Conservation (phyloP, 2,113 vertebrate species). For the Pterocles gutturalis region DNA sequence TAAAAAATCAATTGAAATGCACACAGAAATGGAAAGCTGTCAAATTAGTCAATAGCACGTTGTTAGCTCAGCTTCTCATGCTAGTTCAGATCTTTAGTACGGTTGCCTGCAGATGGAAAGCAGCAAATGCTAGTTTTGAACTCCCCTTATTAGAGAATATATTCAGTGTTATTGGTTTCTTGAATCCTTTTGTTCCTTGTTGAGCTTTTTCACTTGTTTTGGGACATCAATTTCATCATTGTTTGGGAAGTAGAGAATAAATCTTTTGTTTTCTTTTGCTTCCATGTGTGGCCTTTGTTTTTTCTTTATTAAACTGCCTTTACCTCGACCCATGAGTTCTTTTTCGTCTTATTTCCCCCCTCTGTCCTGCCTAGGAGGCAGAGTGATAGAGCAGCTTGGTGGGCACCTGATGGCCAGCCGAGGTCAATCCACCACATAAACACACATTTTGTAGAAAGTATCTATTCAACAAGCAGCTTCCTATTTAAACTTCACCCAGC, state of each 20-base stretch:
- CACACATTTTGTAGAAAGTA: not conserved
- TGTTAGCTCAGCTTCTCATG: constrained; percentile 29
- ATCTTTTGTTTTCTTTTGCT: not conserved
- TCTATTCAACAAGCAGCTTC: not conserved
- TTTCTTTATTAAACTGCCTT: not conserved
- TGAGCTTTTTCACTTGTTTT: not conserved
- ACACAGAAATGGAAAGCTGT: constrained; percentile 48
- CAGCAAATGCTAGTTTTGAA: not conserved
- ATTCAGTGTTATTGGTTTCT: not conserved
- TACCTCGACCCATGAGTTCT: not conserved
- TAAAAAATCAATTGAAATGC: constrained; percentile 36
- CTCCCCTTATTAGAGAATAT: not conserved
- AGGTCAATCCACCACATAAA: not conserved
- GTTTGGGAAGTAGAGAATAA: not conserved
- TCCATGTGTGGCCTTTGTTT: accelerated
- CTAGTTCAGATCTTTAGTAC: constrained; percentile 22
- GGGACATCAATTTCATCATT: not conserved
- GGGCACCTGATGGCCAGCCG: too few species aligned
- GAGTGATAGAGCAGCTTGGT: not conserved
- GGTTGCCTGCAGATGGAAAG: not conserved
- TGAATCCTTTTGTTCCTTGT: not conserved
- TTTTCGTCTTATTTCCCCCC: not conserved
- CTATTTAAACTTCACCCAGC: not conserved
- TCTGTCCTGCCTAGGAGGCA: not conserved
- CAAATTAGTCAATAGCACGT: not conserved